Evolutionary conservation across 1,140 invertebrate species (phyloP), one percentile per base, ranked within the genome.

Genomic region (Wasmannia auropunctata): DNA sequence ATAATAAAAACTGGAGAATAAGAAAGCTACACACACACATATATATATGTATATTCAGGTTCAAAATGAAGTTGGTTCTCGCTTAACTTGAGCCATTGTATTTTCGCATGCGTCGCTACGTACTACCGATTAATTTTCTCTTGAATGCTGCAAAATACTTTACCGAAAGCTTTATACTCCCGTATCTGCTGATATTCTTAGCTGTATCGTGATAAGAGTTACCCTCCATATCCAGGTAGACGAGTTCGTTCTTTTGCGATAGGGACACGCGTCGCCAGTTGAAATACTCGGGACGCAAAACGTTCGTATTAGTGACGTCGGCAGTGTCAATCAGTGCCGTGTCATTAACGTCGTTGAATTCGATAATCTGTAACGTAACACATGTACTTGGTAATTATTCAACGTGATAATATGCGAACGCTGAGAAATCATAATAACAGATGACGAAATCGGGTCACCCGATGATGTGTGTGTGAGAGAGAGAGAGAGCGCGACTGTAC

Each of bases 341-440:
- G 90, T 96, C 95, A 84, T 95, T 93, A 10, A 95, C 69, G 85
- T 96, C 96, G 85, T 96, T 95, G 90, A 96, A 96, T 92, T 96
- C 96, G 54, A 95, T 94, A 46, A 96, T 81, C 96, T 96, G 90
- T n/a, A 93, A 94, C 62, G 19, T 37, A 51, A 80, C 8, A 10
- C 6, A 72, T 11, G 14, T 4, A 51, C n/a, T 54, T 54, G 25
- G 2, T 31, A 62, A n/a, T 63, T 37, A 63, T 49, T 22, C 28
- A 37, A 40, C 37, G 4, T 28, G 28, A 11, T 7, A 25, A n/a
- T 63, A 46, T 2, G 43, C 31, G 34, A 49, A 51, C n/a, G 16
- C 19, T 11, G 4, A 51, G 22, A 62, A 76, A 10, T 76, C 25
- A 31, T 46, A n/a, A n/a, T n/a, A 69, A 70, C 49, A 43, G 25